Evolutionary conservation across 2,113 vertebrate genomes (phyloP), one percentile per base, ranked within the genome.

Genomic region (Gallinago media): DNA sequence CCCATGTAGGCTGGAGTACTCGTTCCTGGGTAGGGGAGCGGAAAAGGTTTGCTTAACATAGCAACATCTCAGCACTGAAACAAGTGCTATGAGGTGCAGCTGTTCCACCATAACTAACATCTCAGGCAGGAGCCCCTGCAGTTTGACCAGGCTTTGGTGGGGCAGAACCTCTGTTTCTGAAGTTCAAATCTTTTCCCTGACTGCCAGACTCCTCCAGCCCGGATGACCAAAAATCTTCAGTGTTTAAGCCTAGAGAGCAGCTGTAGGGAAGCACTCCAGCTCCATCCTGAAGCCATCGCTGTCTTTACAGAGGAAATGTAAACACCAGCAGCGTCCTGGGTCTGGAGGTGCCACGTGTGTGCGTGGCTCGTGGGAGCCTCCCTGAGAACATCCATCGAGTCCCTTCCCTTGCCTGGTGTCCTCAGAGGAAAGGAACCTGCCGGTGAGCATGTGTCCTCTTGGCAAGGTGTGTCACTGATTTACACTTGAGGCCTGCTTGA

Each of bases 401-500:
- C 32, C 17, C 11, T 92, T 97, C 40, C 65, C 50, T 88, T 85
- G 47, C 73, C 47, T 75, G 44, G 8, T 77, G 27, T 82, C 76
- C 5, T 4, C 58, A 63, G 92, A 65, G 87, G 15, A 49, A 92
- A 52, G 0, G 15, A 40, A 75, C 58, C 79, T 82, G 44, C 77
- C 26, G 14, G n/a, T 6, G 1, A 89, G 50, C 7, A 2, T 36
- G 73, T 27, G 5, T 77, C 55, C 55, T 95, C 70, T 83, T 56
- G 17, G 73, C 85, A 94, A 97, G 96, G 97, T 97, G 97, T 97
- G 96, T 87, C 82, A 9, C 76, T 58, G 82, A 85, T 92, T 96
- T 97, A 93, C 93, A 78, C 79, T 94, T 85, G 92, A 91, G 88
- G 56, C 31, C 87, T 75, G 76, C 87, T 95, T 95, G 89, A 97